Evolutionary conservation across 2,113 vertebrate species (phyloP).

Genomic region (Epinephelus fuscoguttatus): DNA sequence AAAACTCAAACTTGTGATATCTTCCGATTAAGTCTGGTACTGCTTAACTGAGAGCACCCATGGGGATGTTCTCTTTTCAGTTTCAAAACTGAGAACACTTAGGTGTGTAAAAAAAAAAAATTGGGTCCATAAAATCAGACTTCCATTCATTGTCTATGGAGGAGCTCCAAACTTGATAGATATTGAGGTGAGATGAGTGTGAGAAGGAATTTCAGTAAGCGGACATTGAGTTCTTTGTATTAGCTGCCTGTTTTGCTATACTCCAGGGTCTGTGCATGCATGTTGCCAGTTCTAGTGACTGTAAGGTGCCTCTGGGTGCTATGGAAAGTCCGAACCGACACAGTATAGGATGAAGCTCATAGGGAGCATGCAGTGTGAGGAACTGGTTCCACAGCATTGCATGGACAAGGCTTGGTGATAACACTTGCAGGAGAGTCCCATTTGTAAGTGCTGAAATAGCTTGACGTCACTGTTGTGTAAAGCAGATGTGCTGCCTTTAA

Average conservation of each 20-base stretch:
- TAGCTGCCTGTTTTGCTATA: neutral
- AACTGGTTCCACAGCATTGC: conserved; percentile 43
- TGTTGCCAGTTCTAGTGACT: neutral
- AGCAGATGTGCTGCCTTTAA: neutral
- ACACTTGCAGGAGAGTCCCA: neutral
- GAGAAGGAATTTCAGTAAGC: neutral
- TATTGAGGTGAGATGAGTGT: neutral
- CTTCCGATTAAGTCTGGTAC: too few relatives aligned
- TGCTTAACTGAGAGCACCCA: too few relatives aligned
- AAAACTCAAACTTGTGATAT: too few relatives aligned
- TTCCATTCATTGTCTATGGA: too few relatives aligned
- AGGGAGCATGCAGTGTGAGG: neutral
- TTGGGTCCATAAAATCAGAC: too few relatives aligned
- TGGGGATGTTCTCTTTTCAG: too few relatives aligned
- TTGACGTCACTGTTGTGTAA: rapidly evolving
- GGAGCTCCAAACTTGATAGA: neutral
- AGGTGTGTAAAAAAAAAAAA: too few relatives aligned
- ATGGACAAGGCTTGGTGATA: neutral
- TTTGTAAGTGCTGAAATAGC: conserved; percentile 1
- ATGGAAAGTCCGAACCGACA: conserved; percentile 15
- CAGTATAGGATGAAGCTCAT: neutral
- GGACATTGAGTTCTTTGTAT: neutral
- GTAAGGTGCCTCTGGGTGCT: neutral
- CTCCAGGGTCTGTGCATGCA: neutral
- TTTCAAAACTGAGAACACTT: too few relatives aligned